These are phyloP conservation scores for Eutrigla gurnardus DNA, from an alignment of 2,797 vertebrate species.

Conservation along the genomic window DNA sequence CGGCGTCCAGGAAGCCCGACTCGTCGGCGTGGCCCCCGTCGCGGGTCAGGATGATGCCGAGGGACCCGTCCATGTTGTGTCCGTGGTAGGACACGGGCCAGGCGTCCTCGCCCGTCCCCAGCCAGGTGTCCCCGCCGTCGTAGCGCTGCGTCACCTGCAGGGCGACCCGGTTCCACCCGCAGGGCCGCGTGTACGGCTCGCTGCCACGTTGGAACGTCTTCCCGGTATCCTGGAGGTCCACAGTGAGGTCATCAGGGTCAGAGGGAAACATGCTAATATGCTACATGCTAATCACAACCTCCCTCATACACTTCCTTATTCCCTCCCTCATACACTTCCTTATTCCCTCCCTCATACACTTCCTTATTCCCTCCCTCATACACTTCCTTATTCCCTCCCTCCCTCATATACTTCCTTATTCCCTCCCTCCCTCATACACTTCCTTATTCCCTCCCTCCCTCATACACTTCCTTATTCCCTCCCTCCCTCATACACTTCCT, in stretches of 20 bases:
- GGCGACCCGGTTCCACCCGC: constrained; percentile 75
- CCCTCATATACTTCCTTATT: too few species aligned
- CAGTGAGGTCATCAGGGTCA: background rate
- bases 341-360: too few species aligned
- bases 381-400: too few species aligned
- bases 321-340: too few species aligned
- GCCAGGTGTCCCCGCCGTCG: constrained; percentile 54
- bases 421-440: too few species aligned
- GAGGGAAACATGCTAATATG: background rate
- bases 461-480: background rate
- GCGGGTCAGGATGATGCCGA: constrained; percentile 62
- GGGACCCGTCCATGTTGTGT: constrained; percentile 66
- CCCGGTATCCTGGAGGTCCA: constrained; percentile 46
- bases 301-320: too few species aligned
- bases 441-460: too few species aligned
- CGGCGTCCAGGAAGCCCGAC: constrained; percentile 21
- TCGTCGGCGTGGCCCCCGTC: background rate
- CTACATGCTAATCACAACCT: background rate
- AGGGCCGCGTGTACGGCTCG: constrained; percentile 72
- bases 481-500: background rate
- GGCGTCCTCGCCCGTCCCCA: constrained; percentile 52
- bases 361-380: rapidly evolving
- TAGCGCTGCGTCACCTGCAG: constrained; percentile 63
- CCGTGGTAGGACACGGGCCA: constrained; percentile 81
- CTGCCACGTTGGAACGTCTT: constrained; percentile 57